Conservation (phyloP, 2,888 invertebrate species). For the Hyposoter dolosus region DNA sequence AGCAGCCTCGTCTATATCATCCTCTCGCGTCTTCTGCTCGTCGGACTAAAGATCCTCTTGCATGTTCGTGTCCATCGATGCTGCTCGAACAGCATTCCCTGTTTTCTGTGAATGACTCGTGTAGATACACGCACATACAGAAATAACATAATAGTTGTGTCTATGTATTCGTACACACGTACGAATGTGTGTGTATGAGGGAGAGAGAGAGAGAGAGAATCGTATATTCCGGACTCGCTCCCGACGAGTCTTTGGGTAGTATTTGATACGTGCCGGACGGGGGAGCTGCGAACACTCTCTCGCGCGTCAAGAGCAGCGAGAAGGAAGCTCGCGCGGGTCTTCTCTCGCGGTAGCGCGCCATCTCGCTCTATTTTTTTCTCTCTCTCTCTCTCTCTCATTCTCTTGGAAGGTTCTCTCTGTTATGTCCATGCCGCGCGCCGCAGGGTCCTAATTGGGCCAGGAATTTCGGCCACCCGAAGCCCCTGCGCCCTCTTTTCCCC, state of each 20-base stretch:
- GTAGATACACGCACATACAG: background rate
- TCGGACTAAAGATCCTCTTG: conserved; percentile 18
- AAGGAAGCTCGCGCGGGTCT: conserved; percentile 61
- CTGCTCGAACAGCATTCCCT: conserved; percentile 62
- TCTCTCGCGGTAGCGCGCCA: conserved; percentile 69
- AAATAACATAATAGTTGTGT: conserved; percentile 37
- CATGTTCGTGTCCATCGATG: conserved; percentile 38
- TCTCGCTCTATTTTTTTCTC: conserved; percentile 23
- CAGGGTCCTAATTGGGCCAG: conserved; percentile 79
- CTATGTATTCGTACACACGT: background rate
- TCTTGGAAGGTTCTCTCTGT: conserved; percentile 39
- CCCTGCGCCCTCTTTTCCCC: conserved; percentile 54
- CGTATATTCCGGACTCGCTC: conserved; percentile 57
- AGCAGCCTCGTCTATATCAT: conserved; percentile 42
- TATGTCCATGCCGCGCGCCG: conserved; percentile 72
- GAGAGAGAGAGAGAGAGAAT: conserved; percentile 49
- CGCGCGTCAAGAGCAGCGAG: conserved; percentile 71
- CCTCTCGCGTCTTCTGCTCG: background rate
- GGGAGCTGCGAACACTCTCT: conserved; percentile 53
- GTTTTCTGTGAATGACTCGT: conserved; percentile 84
- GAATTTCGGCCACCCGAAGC: conserved; percentile 76
- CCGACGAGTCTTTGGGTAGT: conserved; percentile 46
- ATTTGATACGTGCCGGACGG: conserved; percentile 18
- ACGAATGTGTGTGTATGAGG: background rate
- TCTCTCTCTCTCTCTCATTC: conserved; percentile 5